Evolutionary conservation across 2,797 vertebrate genomes (phyloP).

Genomic region (Sebastiscus albofasciatus): DNA sequence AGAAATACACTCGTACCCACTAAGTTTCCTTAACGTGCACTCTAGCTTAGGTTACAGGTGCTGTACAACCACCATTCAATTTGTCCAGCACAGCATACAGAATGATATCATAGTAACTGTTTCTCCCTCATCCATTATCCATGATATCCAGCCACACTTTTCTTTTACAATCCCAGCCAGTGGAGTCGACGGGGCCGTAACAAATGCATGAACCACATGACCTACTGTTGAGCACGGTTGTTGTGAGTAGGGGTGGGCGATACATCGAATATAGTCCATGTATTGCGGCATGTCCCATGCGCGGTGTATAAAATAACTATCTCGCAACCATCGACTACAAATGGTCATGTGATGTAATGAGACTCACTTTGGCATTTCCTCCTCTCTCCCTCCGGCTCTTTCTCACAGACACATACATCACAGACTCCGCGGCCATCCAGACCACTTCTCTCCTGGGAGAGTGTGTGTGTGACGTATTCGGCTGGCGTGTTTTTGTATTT

Average conservation of each 20-base stretch:
- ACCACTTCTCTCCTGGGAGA: too few relatives aligned
- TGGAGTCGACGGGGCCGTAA: background rate
- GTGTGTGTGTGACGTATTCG: too few relatives aligned
- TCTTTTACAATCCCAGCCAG: background rate
- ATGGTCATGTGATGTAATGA: too few relatives aligned
- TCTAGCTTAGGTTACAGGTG: background rate
- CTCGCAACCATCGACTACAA: too few relatives aligned
- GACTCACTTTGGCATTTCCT: too few relatives aligned
- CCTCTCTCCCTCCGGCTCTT: too few relatives aligned
- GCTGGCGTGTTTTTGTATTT: too few relatives aligned
- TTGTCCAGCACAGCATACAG: background rate
- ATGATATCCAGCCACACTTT: background rate
- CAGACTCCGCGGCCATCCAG: too few relatives aligned
- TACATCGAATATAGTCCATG: too few relatives aligned
- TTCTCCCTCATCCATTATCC: background rate
- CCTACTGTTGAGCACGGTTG: background rate
- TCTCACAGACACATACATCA: too few relatives aligned
- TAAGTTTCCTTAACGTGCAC: background rate
- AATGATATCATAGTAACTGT: background rate
- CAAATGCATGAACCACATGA: background rate
- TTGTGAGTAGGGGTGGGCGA: background rate
- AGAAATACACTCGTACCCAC: background rate
- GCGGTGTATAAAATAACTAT: too few relatives aligned
- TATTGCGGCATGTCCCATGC: too few relatives aligned
- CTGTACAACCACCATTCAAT: background rate